These are phyloP conservation scores for Thymelicus acteon DNA, from an alignment of 2,888 invertebrate species.

Conservation along the genomic window DNA sequence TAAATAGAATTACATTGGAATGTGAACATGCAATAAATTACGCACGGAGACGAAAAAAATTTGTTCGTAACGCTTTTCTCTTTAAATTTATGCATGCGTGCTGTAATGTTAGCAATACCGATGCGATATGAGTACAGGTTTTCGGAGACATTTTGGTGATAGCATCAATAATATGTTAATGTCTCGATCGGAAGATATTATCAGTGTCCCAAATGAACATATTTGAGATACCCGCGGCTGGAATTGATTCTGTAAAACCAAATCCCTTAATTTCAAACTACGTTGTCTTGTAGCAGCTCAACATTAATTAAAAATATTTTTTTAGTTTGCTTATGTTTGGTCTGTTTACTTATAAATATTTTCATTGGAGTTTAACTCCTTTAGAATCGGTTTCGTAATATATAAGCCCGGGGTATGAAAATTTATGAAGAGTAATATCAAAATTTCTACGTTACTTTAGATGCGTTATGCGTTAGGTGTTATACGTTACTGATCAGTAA, in stretches of 20 bases:
- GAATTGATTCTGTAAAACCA: slow-evolving; percentile 32
- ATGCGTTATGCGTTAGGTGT: too few relatives aligned
- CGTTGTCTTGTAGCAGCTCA: not conserved
- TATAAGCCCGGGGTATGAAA: too few relatives aligned
- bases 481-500: too few relatives aligned
- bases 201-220: slow-evolving; percentile 37
- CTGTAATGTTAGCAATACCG: slow-evolving; percentile 39
- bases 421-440: too few relatives aligned
- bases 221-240: slow-evolving; percentile 23
- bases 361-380: too few relatives aligned
- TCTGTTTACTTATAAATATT: too few relatives aligned
- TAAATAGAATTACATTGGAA: slow-evolving; percentile 47
- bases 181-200: slow-evolving; percentile 40
- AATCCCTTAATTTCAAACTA: slow-evolving; percentile 33
- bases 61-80: slow-evolving; percentile 41
- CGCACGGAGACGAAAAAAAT: slow-evolving; percentile 40
- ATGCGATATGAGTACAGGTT: slow-evolving; percentile 44
- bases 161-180: slow-evolving; percentile 51
- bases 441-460: too few relatives aligned
- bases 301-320: slow-evolving; percentile 6
- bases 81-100: slow-evolving; percentile 42
- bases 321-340: not conserved
- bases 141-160: slow-evolving; percentile 46
- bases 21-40: slow-evolving; percentile 42
- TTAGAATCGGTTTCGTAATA: too few relatives aligned